phyloP scores from a whole-genome alignment of 1,140 invertebrate genomes.

The Drosophila trapezifrons region DNA sequence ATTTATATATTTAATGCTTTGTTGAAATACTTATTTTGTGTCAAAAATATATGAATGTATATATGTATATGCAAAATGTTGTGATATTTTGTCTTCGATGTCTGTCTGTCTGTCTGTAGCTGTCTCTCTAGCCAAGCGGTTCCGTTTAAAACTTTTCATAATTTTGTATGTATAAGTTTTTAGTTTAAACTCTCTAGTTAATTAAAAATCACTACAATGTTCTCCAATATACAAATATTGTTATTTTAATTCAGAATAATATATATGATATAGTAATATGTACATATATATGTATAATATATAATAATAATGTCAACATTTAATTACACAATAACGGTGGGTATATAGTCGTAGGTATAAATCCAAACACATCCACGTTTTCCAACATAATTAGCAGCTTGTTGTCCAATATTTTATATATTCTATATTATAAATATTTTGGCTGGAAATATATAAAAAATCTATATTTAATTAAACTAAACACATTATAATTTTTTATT shows the following conservation, averaged over 20 bases:
- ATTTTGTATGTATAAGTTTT: background rate
- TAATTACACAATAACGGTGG: conserved; percentile 44
- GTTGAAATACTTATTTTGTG: conserved; percentile 37
- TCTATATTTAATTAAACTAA: too few relatives aligned
- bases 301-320: conserved; percentile 45
- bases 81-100: conserved; percentile 33
- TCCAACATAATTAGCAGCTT: background rate
- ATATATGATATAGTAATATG: background rate
- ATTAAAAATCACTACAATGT: background rate
- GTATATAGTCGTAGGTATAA: background rate
- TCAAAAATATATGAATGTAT: conserved; percentile 26
- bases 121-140: conserved; percentile 55
- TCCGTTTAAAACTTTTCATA: conserved; percentile 18
- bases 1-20: conserved; percentile 44
- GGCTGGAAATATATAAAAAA: too few relatives aligned
- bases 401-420: background rate
- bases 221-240: background rate
- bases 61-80: conserved; percentile 12
- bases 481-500: too few relatives aligned
- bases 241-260: background rate
- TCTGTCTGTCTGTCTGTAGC: conserved; percentile 56
- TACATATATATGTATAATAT: too few relatives aligned
- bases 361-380: background rate
- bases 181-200: background rate
- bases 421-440: background rate